These are phyloP conservation scores for Chionodraco myersi DNA, from an alignment of 2,113 vertebrate species.

Conservation along the genomic window DNA sequence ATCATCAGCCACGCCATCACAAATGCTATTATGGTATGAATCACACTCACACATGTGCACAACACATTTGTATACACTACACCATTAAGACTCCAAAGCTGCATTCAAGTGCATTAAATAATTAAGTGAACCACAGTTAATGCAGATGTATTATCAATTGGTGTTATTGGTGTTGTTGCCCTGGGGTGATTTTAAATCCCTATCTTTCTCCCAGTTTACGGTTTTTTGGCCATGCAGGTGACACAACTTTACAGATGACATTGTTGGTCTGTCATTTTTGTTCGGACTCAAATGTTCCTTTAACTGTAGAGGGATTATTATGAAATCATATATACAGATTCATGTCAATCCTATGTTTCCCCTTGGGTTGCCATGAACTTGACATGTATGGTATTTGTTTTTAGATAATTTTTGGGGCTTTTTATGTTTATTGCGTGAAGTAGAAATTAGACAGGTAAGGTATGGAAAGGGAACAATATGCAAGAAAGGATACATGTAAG, in stretches of 20 bases:
- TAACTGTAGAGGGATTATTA: too few relatives aligned
- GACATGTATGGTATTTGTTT: too few relatives aligned
- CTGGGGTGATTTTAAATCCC: not conserved
- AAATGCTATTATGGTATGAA: constrained; percentile 87
- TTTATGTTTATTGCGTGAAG: too few relatives aligned
- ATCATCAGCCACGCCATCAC: constrained; percentile 90
- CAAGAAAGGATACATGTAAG: too few relatives aligned
- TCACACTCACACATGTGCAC: not conserved
- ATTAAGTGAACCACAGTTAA: not conserved
- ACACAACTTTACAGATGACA: not conserved
- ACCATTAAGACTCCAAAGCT: not conserved
- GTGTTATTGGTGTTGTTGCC: too few relatives aligned
- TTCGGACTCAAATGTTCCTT: too few relatives aligned
- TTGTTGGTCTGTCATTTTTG: not conserved
- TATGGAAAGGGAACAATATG: too few relatives aligned
- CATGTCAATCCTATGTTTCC: not conserved
- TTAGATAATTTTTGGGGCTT: too few relatives aligned
- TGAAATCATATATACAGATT: not conserved
- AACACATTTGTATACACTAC: not conserved
- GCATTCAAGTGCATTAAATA: too few relatives aligned
- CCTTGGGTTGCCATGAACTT: too few relatives aligned
- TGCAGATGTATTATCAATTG: not conserved
- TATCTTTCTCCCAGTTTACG: not conserved
- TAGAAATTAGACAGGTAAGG: too few relatives aligned
- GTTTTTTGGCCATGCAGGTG: not conserved